A percentile compares a stretch with the other conserved stretches of the same genome.
These are phyloP conservation scores for Ceyx cyanopectus DNA, from an alignment of 2,113 vertebrate genomes.

Conservation along the genomic window DNA sequence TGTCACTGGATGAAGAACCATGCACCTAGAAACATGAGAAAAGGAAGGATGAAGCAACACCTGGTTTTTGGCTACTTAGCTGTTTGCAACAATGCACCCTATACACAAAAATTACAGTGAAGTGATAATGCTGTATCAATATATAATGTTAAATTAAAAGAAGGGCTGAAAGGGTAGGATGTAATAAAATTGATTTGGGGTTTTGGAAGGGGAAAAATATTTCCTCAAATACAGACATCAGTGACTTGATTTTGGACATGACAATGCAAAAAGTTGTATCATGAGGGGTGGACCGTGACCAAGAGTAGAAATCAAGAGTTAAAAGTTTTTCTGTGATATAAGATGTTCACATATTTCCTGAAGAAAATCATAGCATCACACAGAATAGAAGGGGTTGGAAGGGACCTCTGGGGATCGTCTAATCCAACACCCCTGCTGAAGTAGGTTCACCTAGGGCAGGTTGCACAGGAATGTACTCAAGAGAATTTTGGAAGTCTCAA, in stretches of 20 bases:
- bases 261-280: neutral
- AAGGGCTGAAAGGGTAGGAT: rapidly evolving
- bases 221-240: neutral
- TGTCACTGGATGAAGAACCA: neutral
- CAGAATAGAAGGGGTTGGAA: no score
- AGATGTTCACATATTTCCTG: neutral
- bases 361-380: no score
- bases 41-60: neutral
- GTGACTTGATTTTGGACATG: neutral
- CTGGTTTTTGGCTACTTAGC: neutral
- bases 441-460: no score
- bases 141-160: neutral
- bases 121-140: neutral
- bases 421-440: no score
- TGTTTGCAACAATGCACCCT: neutral
- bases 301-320: neutral
- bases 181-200: neutral
- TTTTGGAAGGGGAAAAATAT: neutral
- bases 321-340: neutral
- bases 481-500: no score
- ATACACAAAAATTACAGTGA: neutral
- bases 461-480: no score
- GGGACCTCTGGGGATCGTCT: no score
- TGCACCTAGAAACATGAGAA: neutral
- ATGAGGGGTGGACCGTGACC: rapidly evolving